Conservation (phyloP, 1,140 invertebrate genomes). For the Centruroides vittatus region DNA sequence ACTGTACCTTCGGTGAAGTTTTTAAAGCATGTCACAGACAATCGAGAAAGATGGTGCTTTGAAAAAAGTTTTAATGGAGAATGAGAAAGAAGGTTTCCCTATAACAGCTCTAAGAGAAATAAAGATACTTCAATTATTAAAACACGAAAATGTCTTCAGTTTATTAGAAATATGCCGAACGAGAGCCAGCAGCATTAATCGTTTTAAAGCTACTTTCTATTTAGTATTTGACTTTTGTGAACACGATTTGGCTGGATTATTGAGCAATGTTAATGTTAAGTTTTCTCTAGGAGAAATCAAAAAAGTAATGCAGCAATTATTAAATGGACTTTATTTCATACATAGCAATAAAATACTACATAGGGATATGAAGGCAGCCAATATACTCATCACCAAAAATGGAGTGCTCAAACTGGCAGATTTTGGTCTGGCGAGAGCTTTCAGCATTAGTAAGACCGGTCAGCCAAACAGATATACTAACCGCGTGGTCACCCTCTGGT, state of each 20-base stretch:
- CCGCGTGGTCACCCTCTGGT: slow-evolving; percentile 52
- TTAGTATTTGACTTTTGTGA: slow-evolving; percentile 98
- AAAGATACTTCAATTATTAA: slow-evolving; percentile 85
- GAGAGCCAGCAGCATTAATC: slow-evolving; percentile 59
- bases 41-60: slow-evolving; percentile 82
- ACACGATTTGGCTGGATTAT: slow-evolving; percentile 90
- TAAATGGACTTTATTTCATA: slow-evolving; percentile 94
- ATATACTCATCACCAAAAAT: slow-evolving; percentile 93
- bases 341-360: slow-evolving; percentile 74
- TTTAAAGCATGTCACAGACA: slow-evolving; percentile 88
- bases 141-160: slow-evolving; percentile 96
- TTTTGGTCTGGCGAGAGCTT: slow-evolving; percentile 81
- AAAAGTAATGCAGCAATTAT: slow-evolving; percentile 89
- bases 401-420: slow-evolving; percentile 89
- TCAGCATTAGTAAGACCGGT: slow-evolving; percentile 43
- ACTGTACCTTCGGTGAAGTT: slow-evolving; percentile 56
- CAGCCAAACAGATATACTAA: slow-evolving; percentile 53
- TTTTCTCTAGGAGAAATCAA: slow-evolving; percentile 96
- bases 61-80: slow-evolving; percentile 99
- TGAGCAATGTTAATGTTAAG: slow-evolving; percentile 93
- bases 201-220: slow-evolving; percentile 87
- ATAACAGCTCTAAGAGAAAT: slow-evolving; percentile 97
- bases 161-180: slow-evolving; percentile 93
- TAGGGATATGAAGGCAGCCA: slow-evolving; percentile 50
- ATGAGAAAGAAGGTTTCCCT: slow-evolving; percentile 99